These are phyloP conservation scores for Adrianichthys oophorus DNA, from an alignment of 2,797 vertebrate species.

Conservation along the genomic window DNA sequence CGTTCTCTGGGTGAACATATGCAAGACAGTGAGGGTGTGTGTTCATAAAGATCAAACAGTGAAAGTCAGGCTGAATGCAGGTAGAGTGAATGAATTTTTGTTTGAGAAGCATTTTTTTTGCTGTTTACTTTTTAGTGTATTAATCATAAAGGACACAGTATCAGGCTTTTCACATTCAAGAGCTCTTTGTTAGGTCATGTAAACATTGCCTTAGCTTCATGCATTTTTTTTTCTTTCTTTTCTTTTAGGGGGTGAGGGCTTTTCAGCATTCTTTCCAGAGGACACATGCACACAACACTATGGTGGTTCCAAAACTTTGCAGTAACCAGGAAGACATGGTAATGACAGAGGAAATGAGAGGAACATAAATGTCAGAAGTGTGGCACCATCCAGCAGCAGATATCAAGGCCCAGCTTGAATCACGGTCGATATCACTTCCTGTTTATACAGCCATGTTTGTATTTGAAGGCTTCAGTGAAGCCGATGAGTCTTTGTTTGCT, in stretches of 20 bases:
- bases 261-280: conserved; percentile 59
- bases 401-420: conserved; percentile 11
- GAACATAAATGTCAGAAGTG: conserved; percentile 4
- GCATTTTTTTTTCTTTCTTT: conserved; percentile 29
- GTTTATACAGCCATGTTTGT: conserved; percentile 20
- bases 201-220: conserved; percentile 69
- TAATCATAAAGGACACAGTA: conserved; percentile 67
- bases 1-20: conserved; percentile 18
- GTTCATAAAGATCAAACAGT: conserved; percentile 31
- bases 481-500: conserved; percentile 6
- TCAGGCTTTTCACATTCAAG: conserved; percentile 62
- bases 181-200: conserved; percentile 72
- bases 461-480: conserved; percentile 12
- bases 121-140: conserved; percentile 72
- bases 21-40: conserved; percentile 7
- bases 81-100: conserved; percentile 49
- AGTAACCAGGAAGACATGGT: conserved; percentile 7
- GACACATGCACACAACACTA: background rate
- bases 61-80: conserved; percentile 19
- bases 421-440: conserved; percentile 11
- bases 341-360: conserved; percentile 6
- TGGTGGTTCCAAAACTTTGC: conserved; percentile 11
- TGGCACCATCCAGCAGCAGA: conserved; percentile 13
- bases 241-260: conserved; percentile 58
- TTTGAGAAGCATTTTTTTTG: conserved; percentile 53